Base-by-base conservation (phyloP, 1,140 invertebrate species). In the Drosophila tani region DNA sequence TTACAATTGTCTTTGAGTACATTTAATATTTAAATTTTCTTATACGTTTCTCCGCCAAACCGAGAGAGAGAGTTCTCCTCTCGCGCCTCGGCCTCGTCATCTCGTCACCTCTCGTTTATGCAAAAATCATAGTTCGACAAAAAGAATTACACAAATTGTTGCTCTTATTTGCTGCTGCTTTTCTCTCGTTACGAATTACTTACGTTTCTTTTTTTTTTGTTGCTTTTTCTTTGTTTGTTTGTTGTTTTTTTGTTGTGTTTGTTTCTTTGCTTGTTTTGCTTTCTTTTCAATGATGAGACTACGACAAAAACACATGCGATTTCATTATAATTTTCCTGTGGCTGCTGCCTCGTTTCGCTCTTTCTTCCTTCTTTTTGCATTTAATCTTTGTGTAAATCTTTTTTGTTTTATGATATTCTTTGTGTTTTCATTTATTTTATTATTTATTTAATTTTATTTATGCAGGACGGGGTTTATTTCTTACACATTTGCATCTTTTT, bases 1-100 rank as follows among this genome's bases (percentile, higher is more conserved):
- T 92, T 92, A 92, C 91, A 92, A 92, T 92, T 92, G 86, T 92
- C 91, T 91, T 74, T 88, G 91, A 92, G 91, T 92, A 92, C 91
- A 92, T 92, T 86, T 85, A 90, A 92, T 82, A 92, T 91, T 91
- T 91, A 91, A 82, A 87, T 91, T 83, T 83, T 79, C 21, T 50
- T 71, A 77, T 75, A 62, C 65, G 51, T 65, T 71, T 78, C 68
- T 53, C 74, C 40, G 40, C 40, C 66, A 70, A 82, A 82, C 66
- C 4, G 27, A 5, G 15, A 17, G 50, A 17, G 50, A 53, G 62
- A 51, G 66, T 27, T 64, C 17, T 64, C 66, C 59, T 17, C 59
- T 43, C 47, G 62, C 45, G 21, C 24, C 41, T 24, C 24, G 29
- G 29, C 27, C 43, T 60, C 17, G 41, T 59, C 41, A 17, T 45